Evolutionary conservation across 2,888 invertebrate genomes (phyloP).

Genomic region (Ecliptopera silaceata): DNA sequence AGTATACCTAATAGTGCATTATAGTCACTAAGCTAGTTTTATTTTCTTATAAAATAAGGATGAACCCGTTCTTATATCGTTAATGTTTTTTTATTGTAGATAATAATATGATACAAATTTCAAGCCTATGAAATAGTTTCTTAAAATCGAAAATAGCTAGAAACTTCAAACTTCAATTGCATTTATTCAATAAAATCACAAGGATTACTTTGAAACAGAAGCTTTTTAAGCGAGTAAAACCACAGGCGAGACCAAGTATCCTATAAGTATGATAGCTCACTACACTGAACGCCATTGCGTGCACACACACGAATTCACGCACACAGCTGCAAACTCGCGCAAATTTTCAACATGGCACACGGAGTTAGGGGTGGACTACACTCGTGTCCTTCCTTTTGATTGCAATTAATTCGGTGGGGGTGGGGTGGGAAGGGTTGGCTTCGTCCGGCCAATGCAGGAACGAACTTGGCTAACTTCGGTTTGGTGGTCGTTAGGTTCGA

Average conservation of each 20-base stretch:
- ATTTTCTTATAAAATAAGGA: no score
- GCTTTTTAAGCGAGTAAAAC: not conserved
- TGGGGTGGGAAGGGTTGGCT: constrained; percentile 57
- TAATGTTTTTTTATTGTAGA: no score
- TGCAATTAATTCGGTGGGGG: constrained; percentile 79
- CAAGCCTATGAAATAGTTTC: no score
- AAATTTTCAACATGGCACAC: constrained; percentile 78
- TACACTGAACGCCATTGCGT: constrained; percentile 41
- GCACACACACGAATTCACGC: constrained; percentile 47
- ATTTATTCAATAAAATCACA: no score
- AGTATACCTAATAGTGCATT: no score
- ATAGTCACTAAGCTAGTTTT: no score
- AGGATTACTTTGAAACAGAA: not conserved
- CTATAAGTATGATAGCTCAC: constrained; percentile 21
- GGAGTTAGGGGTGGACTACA: constrained; percentile 79
- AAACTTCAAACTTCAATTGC: no score
- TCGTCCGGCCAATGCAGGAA: constrained; percentile 76
- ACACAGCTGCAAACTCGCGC: constrained; percentile 53
- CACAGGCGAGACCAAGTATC: constrained; percentile 13
- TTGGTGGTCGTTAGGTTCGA: constrained; percentile 59
- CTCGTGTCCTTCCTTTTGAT: constrained; percentile 83
- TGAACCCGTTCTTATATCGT: no score
- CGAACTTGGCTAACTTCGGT: constrained; percentile 69
- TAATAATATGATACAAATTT: no score
- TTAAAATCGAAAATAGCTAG: no score